Base-by-base conservation (phyloP, 2,113 vertebrate species). In the Nesospiza acunhae region DNA sequence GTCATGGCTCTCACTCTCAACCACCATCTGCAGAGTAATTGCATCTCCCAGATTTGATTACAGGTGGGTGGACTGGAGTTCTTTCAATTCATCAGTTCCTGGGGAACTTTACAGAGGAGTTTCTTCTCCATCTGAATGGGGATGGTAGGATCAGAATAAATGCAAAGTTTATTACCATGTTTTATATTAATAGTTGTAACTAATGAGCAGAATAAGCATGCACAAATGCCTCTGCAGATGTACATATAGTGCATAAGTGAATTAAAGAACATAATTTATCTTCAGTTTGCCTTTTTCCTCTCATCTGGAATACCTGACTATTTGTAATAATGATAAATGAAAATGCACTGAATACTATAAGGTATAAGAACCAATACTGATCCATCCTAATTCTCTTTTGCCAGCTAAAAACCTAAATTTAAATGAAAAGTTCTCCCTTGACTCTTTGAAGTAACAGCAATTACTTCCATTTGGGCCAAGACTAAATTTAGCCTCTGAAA, bases 381-480 rank as follows among this genome's bases (percentile, higher is more conserved):
- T 56, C 19, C 39, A 75, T 89, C 18, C 13, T 74, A 84, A 66
- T 92, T 78, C 15, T 87, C n/a, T 82, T 76, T 53, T 62, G 13
- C 13, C 42, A 60, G 19, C 11, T 92, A 87, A 93, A 91, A 68
- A 9, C 5, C 19, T 84, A 21, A 41, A 66, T 84, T 87, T 41
- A 72, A 81, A 56, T 64, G 2, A 63, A 35, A 42, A 46, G 9
- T 76, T 73, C 67, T 76, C 42, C 33, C 39, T 50, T 87, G 15
- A n/a, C 75, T 81, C 79, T 89, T 92, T 89, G 66, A 89, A 96
- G 50, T 87, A 78, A 62, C 53, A 85, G 59, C 49, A 60, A 73
- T 73, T 85, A 46, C 2, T 0, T 64, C 27, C 13, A 44, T 85
- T 91, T 89, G 33, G 46, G 7, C 35, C 53, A 79, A 60, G 66